Conservation (phyloP, 2,888 invertebrate species). For the Caenorhabditis panamensis region DNA sequence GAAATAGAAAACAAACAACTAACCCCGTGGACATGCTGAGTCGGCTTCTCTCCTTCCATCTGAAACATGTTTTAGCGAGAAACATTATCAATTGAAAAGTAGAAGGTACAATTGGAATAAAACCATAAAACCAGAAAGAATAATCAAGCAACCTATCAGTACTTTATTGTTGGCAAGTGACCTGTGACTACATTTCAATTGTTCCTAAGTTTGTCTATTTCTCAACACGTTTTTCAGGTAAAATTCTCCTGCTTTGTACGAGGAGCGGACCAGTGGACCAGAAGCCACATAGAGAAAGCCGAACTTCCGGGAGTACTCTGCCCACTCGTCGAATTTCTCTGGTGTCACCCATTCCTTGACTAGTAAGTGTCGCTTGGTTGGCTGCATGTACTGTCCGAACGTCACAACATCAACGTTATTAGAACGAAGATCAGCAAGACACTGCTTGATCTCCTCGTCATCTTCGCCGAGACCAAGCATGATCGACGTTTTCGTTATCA, state of each 20-base stretch:
- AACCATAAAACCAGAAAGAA: no score
- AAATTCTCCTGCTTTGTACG: slow-evolving; percentile 95
- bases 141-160: no score
- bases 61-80: no score
- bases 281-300: slow-evolving; percentile 98
- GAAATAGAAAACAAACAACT: no score
- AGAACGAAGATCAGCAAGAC: slow-evolving; percentile 71
- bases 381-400: slow-evolving; percentile 99
- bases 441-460: slow-evolving; percentile 85
- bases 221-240: slow-evolving; percentile 79
- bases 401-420: slow-evolving; percentile 94
- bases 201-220: slow-evolving; percentile 59
- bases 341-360: slow-evolving; percentile 93
- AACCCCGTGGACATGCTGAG: no score
- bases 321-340: slow-evolving; percentile 85
- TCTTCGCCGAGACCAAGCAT: slow-evolving; percentile 96
- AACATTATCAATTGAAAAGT: no score
- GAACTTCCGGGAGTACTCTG: slow-evolving; percentile 84
- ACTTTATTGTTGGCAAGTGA: slow-evolving; percentile 51
- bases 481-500: slow-evolving; percentile 97
- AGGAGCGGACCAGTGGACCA: slow-evolving; percentile 96
- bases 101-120: no score
- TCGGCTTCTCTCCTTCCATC: no score
- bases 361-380: slow-evolving; percentile 94
- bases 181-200: slow-evolving; percentile 9